A percentile compares a stretch with the other conserved stretches of the same genome.
phyloP scores from a whole-genome alignment of 2,113 vertebrate genomes.

The Coreoperca whiteheadi region DNA sequence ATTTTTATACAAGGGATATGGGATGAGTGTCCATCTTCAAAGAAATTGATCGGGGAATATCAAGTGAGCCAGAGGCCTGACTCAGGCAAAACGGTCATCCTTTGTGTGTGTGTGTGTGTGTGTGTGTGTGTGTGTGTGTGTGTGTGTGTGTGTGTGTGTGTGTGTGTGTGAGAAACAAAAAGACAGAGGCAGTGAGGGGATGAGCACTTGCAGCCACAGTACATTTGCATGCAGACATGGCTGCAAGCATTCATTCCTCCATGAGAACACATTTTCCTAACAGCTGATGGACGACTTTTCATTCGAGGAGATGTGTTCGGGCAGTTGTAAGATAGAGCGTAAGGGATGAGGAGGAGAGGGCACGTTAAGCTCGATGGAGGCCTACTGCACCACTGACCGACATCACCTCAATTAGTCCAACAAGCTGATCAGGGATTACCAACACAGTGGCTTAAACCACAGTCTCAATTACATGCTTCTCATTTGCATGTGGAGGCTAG shows the following conservation, averaged over 20 bases:
- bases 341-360: neutral
- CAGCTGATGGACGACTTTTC: constrained; percentile 35
- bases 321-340: neutral
- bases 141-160: constrained; percentile 30
- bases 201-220: constrained; percentile 23
- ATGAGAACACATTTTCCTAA: constrained; percentile 15
- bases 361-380: constrained; percentile 23
- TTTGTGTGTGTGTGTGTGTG: constrained; percentile 30
- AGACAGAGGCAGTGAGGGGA: constrained; percentile 2
- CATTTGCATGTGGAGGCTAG: constrained; percentile 22
- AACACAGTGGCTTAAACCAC: constrained; percentile 47
- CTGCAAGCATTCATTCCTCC: constrained; percentile 13
- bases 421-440: constrained; percentile 59
- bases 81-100: constrained; percentile 70
- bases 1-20: constrained; percentile 65
- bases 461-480: constrained; percentile 49
- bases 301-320: constrained; percentile 9
- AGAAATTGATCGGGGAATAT: constrained; percentile 72
- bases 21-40: constrained; percentile 74
- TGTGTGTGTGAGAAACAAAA: constrained; percentile 15
- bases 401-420: constrained; percentile 63
- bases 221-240: constrained; percentile 18
- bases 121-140: constrained; percentile 27
- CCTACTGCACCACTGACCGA: constrained; percentile 47
- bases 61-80: constrained; percentile 77